A percentile compares a stretch with the other conserved stretches of the same genome.
These are phyloP conservation scores for Orchestia grillus DNA, from an alignment of 1,140 invertebrate genomes.

Conservation along the genomic window DNA sequence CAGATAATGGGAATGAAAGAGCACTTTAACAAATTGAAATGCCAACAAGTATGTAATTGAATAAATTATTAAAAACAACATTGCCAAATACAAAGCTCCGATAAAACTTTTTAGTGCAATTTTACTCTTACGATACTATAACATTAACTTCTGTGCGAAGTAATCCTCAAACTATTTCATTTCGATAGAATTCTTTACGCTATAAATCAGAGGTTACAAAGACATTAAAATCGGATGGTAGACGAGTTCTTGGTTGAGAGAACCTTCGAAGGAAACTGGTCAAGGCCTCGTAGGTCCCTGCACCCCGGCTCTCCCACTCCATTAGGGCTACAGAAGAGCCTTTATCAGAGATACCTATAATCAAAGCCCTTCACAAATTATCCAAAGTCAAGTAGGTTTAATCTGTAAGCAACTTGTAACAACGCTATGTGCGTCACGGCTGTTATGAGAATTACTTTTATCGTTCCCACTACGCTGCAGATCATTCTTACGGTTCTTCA, in stretches of 20 bases:
- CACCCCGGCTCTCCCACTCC: not conserved
- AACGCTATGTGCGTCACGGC: not conserved
- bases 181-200: not conserved
- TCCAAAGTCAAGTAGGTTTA: conserved; percentile 45
- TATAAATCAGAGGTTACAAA: not conserved
- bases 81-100: no score
- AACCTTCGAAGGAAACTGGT: not conserved
- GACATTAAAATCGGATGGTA: not conserved
- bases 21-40: no score
- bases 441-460: not conserved
- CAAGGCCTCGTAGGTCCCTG: not conserved
- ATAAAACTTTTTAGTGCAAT: no score
- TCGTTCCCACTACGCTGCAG: not conserved
- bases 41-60: no score
- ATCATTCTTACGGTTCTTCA: no score
- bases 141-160: no score
- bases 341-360: conserved; percentile 41
- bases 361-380: conserved; percentile 4
- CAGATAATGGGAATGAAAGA: no score
- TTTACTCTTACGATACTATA: no score
- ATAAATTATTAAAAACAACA: no score
- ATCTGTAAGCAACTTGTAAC: not conserved
- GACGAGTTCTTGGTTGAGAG: not conserved
- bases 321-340: conserved; percentile 21
- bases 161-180: not conserved